Conservation (phyloP, 2,797 vertebrate genomes). For the Pagetopsis macropterus region DNA sequence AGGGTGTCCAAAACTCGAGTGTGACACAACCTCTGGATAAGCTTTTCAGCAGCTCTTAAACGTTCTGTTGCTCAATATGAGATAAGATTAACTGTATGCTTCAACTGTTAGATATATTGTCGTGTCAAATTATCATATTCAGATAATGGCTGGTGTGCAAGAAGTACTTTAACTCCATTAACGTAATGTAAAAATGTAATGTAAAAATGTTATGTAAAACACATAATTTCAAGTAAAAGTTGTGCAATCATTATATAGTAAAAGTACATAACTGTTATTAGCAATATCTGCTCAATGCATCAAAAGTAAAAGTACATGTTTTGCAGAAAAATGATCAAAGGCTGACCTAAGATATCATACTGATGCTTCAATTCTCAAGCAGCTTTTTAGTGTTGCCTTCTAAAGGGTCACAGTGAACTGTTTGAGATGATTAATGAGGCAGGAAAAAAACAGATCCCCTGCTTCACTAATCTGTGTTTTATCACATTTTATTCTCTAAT, state of each 20-base stretch:
- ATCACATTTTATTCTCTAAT: neutral
- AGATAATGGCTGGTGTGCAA: neutral
- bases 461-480: neutral
- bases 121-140: conserved; percentile 16
- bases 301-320: neutral
- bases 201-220: too few relatives aligned
- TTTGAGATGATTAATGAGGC: conserved; percentile 11
- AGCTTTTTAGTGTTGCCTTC: neutral
- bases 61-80: conserved; percentile 57
- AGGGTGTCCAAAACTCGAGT: conserved; percentile 20
- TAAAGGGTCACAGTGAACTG: neutral
- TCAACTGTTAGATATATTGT: conserved; percentile 31
- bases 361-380: neutral
- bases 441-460: neutral
- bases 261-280: neutral
- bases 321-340: neutral
- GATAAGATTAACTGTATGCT: conserved; percentile 53
- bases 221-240: neutral
- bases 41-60: conserved; percentile 35
- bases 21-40: conserved; percentile 32
- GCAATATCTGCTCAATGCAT: neutral
- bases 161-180: neutral
- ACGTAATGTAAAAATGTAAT: too few relatives aligned
- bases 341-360: neutral
- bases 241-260: neutral